phyloP scores from a whole-genome alignment of 1,140 invertebrate genomes.

The Diachasma alloeum region DNA sequence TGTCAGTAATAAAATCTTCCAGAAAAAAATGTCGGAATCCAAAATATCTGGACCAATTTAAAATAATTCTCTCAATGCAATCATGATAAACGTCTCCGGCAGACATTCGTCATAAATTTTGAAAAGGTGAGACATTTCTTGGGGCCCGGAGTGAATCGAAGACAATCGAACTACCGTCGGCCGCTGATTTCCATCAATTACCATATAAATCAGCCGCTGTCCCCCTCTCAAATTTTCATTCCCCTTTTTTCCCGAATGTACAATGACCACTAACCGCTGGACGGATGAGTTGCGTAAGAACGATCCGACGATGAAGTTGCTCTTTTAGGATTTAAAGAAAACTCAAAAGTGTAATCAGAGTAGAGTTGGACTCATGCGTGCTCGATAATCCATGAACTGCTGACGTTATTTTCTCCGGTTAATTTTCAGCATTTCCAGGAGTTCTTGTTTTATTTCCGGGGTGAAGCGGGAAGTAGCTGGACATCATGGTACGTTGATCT shows the following conservation, averaged over 20 bases:
- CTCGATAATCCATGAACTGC: neutral
- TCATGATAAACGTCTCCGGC: no score
- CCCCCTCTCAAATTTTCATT: neutral
- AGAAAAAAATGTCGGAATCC: no score
- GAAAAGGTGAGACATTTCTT: neutral
- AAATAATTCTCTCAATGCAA: no score
- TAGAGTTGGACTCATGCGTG: neutral
- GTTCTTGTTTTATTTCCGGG: neutral
- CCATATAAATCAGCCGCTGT: neutral
- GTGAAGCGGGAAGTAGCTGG: neutral
- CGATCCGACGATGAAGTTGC: conserved; percentile 15
- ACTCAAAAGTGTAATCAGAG: neutral
- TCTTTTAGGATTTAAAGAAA: neutral
- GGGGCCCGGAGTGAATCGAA: neutral
- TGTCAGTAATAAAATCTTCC: no score
- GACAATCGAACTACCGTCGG: neutral
- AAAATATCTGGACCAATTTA: no score
- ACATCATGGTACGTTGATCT: conserved; percentile 1
- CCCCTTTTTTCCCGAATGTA: neutral
- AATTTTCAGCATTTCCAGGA: neutral
- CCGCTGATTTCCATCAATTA: neutral
- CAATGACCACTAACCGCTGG: neutral
- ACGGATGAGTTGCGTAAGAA: conserved; percentile 19
- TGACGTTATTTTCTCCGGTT: neutral
- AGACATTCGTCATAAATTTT: no score